These are phyloP conservation scores for Oncorhynchus tshawytscha DNA, from an alignment of 2,113 vertebrate genomes.

Conservation along the genomic window DNA sequence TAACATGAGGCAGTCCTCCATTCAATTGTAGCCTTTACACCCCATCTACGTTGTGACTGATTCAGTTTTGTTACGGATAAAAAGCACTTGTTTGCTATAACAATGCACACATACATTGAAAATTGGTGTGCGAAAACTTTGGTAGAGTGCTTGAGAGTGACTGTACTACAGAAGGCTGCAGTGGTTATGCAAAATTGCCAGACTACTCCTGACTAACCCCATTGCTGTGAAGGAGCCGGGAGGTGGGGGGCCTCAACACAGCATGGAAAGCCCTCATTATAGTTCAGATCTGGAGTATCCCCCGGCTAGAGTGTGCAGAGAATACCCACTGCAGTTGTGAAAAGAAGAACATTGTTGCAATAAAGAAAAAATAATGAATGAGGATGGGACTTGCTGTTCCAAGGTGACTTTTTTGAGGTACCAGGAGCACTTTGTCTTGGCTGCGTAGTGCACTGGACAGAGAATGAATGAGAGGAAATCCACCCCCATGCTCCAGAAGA, in stretches of 20 bases:
- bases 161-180: constrained; percentile 1
- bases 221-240: constrained; percentile 18
- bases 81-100: no score
- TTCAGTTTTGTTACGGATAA: no score
- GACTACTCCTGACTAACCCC: constrained; percentile 42
- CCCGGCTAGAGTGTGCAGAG: constrained; percentile 10
- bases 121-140: not conserved
- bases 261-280: constrained; percentile 3
- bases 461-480: no score
- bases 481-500: no score
- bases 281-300: not conserved
- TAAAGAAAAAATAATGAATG: not conserved
- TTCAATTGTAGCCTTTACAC: no score
- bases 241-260: constrained; percentile 3
- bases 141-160: not conserved
- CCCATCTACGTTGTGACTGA: no score
- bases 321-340: not conserved
- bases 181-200: constrained; percentile 46
- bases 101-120: not conserved
- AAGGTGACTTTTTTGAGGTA: not conserved
- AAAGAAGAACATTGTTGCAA: not conserved
- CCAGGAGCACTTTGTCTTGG: no score
- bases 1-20: no score
- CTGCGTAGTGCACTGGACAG: no score
- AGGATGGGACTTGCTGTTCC: not conserved